phyloP scores from a whole-genome alignment of 2,888 invertebrate species.

The Dynastes maya region DNA sequence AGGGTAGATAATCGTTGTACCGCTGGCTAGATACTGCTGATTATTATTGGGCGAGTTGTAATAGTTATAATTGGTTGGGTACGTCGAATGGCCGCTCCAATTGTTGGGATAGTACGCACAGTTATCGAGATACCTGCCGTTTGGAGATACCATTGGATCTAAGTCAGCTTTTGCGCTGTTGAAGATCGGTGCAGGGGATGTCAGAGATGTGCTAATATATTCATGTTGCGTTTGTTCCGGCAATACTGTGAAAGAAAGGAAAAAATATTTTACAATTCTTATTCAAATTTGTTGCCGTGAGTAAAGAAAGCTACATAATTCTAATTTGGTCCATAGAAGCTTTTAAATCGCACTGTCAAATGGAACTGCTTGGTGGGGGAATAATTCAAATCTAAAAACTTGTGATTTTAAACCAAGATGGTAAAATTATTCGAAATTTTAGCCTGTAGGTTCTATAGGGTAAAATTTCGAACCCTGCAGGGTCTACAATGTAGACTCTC shows the following conservation, averaged over 20 bases:
- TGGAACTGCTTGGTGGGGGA: no score
- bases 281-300: no score
- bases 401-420: no score
- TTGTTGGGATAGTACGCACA: constrained; percentile 75
- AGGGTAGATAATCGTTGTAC: constrained; percentile 83
- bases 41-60: constrained; percentile 76
- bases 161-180: constrained; percentile 65
- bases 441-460: no score
- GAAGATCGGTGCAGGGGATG: constrained; percentile 64
- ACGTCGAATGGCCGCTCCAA: constrained; percentile 68
- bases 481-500: no score
- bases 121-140: constrained; percentile 68
- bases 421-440: no score
- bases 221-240: constrained; percentile 66
- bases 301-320: no score
- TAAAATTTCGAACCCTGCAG: no score
- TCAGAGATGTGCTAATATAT: constrained; percentile 66
- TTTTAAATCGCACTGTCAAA: no score
- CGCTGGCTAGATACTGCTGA: constrained; percentile 77
- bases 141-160: constrained; percentile 63
- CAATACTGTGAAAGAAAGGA: constrained; percentile 63
- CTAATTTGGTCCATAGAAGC: no score
- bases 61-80: constrained; percentile 80
- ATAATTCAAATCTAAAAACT: no score
- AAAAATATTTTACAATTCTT: background rate